Evolutionary conservation across 1,140 invertebrate species (phyloP).

Genomic region (Drosophila saltans): DNA sequence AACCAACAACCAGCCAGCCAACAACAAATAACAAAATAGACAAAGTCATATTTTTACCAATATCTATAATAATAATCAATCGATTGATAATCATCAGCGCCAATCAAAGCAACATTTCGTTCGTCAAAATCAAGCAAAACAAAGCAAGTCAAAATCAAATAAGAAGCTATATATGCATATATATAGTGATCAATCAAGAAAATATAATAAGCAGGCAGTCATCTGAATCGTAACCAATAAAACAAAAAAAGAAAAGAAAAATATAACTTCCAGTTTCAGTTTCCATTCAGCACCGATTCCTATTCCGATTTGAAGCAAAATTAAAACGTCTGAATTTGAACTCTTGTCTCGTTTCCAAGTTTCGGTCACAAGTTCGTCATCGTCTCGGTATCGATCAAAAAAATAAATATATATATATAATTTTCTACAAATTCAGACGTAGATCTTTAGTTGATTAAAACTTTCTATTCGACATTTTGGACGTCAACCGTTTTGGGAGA

Average conservation of each 20-base stretch:
- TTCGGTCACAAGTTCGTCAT: slow-evolving; percentile 67
- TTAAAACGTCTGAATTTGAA: slow-evolving; percentile 81
- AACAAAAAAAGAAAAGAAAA: neutral
- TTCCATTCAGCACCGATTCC: slow-evolving; percentile 57
- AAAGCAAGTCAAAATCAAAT: slow-evolving; percentile 48
- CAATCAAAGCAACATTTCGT: slow-evolving; percentile 62
- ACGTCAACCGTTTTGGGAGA: slow-evolving; percentile 56
- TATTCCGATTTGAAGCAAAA: slow-evolving; percentile 72
- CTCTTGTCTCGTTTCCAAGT: slow-evolving; percentile 69
- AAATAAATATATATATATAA: slow-evolving; percentile 30
- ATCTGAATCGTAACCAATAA: slow-evolving; percentile 36
- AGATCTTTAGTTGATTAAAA: slow-evolving; percentile 67
- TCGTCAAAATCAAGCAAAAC: slow-evolving; percentile 56
- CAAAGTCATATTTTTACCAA: slow-evolving; percentile 78
- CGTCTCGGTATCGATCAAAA: slow-evolving; percentile 42
- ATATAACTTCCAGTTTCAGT: slow-evolving; percentile 62
- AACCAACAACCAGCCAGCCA: slow-evolving; percentile 78
- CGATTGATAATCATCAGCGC: slow-evolving; percentile 48
- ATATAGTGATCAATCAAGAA: slow-evolving; percentile 34
- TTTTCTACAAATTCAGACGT: slow-evolving; percentile 82
- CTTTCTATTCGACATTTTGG: slow-evolving; percentile 71
- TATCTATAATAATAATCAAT: slow-evolving; percentile 16
- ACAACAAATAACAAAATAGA: slow-evolving; percentile 80
- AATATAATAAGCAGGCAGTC: slow-evolving; percentile 46
- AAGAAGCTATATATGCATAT: slow-evolving; percentile 28